phyloP scores from a whole-genome alignment of 2,113 vertebrate species.

The Tor tambroides region DNA sequence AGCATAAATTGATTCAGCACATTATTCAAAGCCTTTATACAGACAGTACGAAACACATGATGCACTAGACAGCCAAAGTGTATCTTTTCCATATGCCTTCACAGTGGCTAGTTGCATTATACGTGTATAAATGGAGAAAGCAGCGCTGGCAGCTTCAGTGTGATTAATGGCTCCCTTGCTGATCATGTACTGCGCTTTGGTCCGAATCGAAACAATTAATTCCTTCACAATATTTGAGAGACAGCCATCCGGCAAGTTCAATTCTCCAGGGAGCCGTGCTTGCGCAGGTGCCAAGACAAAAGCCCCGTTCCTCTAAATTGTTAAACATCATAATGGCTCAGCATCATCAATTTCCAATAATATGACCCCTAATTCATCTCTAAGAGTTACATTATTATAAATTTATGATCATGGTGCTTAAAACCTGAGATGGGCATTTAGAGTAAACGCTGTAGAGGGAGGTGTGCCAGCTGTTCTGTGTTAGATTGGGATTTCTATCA shows the following conservation, averaged over 20 bases:
- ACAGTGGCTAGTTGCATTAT: not conserved
- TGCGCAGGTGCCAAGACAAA: slow-evolving; percentile 45
- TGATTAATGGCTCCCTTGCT: slow-evolving; percentile 38
- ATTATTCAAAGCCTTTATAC: not conserved
- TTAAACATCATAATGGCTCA: slow-evolving; percentile 33
- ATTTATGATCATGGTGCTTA: slow-evolving; percentile 35
- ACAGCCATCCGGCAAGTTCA: slow-evolving; percentile 26
- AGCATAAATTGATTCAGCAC: not conserved
- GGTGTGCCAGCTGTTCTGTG: not conserved
- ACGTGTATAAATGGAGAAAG: slow-evolving; percentile 5
- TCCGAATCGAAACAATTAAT: slow-evolving; percentile 35
- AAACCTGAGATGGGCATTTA: slow-evolving; percentile 6
- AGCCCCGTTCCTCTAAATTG: slow-evolving; percentile 9
- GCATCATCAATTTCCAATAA: slow-evolving; percentile 41
- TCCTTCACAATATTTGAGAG: slow-evolving; percentile 50
- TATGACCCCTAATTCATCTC: slow-evolving; percentile 24
- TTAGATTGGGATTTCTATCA: not conserved
- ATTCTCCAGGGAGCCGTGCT: slow-evolving; percentile 11
- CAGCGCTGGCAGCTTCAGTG: not conserved
- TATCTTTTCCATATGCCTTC: slow-evolving; percentile 24
- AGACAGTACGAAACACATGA: not conserved
- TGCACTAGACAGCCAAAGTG: not conserved
- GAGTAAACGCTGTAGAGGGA: slow-evolving; percentile 7
- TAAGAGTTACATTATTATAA: slow-evolving; percentile 21
- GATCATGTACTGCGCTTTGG: slow-evolving; percentile 41